Percentiles rank a stretch among this genome's conserved stretches.
These are phyloP conservation scores for Engraulis encrasicolus DNA, from an alignment of 2,113 vertebrate species.

Conservation along the genomic window DNA sequence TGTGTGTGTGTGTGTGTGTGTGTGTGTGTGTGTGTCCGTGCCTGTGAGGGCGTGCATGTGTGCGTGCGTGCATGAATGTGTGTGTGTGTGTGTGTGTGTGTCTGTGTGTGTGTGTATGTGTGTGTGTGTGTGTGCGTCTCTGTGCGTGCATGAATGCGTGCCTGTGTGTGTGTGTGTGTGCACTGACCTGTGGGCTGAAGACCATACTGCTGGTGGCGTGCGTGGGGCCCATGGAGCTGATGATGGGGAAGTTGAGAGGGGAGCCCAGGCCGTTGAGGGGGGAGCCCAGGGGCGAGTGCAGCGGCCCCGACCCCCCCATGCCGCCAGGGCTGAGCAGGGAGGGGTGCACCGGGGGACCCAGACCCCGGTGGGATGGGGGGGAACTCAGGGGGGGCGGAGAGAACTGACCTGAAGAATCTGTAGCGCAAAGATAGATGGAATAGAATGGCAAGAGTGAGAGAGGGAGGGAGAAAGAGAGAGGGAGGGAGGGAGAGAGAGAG, in stretches of 20 bases:
- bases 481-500: not conserved
- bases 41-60: no score
- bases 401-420: conserved; percentile 84
- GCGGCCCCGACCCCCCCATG: conserved; percentile 76
- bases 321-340: conserved; percentile 66
- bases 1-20: not conserved
- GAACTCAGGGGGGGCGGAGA: conserved; percentile 77
- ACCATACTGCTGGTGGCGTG: conserved; percentile 78
- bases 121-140: no score
- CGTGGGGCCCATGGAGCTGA: conserved; percentile 83
- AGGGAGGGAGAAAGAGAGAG: not conserved
- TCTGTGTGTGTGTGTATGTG: not conserved
- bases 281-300: conserved; percentile 80
- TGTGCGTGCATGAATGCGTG: no score
- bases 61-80: not conserved
- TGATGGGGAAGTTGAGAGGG: conserved; percentile 82
- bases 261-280: conserved; percentile 86
- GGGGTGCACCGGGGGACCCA: conserved; percentile 70
- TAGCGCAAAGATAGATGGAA: no score
- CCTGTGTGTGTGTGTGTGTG: not conserved
- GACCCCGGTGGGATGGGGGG: conserved; percentile 71
- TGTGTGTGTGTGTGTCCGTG: no score
- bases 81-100: not conserved
- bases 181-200: conserved; percentile 84
- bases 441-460: conserved; percentile 13